These are phyloP conservation scores for Glyptemys insculpta DNA, from an alignment of 2,797 vertebrate genomes.

Conservation along the genomic window DNA sequence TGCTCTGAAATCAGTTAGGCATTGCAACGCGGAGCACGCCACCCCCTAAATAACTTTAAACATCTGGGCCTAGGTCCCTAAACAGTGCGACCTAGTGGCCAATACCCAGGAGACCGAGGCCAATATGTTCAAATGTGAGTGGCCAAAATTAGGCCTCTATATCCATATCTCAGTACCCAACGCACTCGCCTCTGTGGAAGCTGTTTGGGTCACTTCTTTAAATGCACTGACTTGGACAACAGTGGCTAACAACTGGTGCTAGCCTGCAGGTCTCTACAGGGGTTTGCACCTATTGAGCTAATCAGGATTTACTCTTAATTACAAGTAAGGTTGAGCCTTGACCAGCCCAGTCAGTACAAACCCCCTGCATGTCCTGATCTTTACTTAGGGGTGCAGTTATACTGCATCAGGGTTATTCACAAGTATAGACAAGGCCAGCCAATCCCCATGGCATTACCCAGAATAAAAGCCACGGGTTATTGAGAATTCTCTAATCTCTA, in stretches of 20 bases:
- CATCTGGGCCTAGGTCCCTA: neutral
- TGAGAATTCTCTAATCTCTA: neutral
- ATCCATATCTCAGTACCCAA: neutral
- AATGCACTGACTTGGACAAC: neutral
- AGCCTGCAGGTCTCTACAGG: neutral
- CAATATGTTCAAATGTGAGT: neutral
- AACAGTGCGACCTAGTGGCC: neutral
- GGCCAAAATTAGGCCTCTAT: neutral
- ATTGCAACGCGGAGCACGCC: neutral
- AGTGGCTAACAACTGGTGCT: neutral
- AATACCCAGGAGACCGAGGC: fast-evolving
- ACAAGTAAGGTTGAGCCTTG: neutral
- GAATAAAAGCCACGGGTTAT: neutral
- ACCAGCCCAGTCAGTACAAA: neutral
- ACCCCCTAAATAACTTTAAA: neutral
- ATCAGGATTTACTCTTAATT: neutral
- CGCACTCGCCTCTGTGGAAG: neutral
- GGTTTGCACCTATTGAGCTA: neutral
- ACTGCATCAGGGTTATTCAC: neutral
- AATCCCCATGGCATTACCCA: neutral
- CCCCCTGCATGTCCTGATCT: neutral
- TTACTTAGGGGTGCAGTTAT: neutral
- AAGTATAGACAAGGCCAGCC: neutral
- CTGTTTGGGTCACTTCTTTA: neutral
- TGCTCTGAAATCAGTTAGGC: neutral